These are phyloP conservation scores for Melanotaenia trifasciata DNA, from an alignment of 2,797 vertebrate genomes.

Conservation along the genomic window DNA sequence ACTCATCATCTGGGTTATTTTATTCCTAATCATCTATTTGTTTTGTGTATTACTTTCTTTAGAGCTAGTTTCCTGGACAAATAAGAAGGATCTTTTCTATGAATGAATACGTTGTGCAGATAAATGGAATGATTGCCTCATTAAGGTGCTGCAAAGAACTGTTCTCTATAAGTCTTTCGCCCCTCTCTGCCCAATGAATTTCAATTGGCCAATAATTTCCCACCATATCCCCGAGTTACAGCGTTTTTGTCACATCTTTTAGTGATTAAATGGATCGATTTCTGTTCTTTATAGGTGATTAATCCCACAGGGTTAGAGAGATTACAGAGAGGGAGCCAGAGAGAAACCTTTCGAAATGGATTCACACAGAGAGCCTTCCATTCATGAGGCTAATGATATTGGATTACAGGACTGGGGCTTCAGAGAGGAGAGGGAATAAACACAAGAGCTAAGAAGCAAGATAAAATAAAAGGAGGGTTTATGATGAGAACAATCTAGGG, in stretches of 20 bases:
- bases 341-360: conserved; percentile 72
- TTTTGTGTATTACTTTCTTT: conserved; percentile 39
- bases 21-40: conserved; percentile 44
- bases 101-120: conserved; percentile 33
- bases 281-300: conserved; percentile 77
- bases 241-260: conserved; percentile 77
- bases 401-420: conserved; percentile 57
- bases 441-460: conserved; percentile 39
- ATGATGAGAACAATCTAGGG: conserved; percentile 30
- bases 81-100: conserved; percentile 44
- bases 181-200: conserved; percentile 61
- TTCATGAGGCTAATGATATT: conserved; percentile 77
- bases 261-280: conserved; percentile 82
- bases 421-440: conserved; percentile 53
- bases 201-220: conserved; percentile 78
- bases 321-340: conserved; percentile 66
- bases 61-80: conserved; percentile 31
- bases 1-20: conserved; percentile 29
- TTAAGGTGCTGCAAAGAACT: conserved; percentile 43
- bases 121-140: conserved; percentile 63
- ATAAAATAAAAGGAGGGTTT: conserved; percentile 9
- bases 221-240: conserved; percentile 65
- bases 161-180: conserved; percentile 42
- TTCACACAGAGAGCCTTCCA: conserved; percentile 73
- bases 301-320: conserved; percentile 78